These are phyloP conservation scores for Dipus sagitta DNA, from an alignment of 2,797 vertebrate species.

Conservation along the genomic window DNA sequence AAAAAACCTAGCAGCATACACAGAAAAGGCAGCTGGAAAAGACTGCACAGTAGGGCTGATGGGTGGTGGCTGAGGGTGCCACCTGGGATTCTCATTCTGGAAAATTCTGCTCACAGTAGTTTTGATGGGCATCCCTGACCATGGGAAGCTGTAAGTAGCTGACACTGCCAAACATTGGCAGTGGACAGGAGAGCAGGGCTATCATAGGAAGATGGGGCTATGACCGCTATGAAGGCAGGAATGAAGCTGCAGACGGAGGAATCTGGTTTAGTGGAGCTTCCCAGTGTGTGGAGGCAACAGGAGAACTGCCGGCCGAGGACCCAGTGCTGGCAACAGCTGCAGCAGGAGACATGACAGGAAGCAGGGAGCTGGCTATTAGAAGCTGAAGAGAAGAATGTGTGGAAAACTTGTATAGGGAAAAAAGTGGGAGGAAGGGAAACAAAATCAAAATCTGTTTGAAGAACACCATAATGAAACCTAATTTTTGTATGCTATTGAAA, in stretches of 20 bases:
- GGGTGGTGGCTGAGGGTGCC: neutral
- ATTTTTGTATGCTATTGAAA: too few species aligned
- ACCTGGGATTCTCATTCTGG: neutral
- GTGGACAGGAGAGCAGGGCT: neutral
- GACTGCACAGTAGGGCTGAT: neutral
- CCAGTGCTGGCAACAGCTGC: accelerated
- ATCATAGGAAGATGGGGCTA: accelerated
- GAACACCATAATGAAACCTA: too few species aligned
- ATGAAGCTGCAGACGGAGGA: neutral
- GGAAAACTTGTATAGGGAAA: too few species aligned
- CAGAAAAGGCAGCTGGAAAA: neutral
- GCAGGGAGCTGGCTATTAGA: neutral
- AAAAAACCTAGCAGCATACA: neutral
- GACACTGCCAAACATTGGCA: too few species aligned
- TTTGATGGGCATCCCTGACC: neutral
- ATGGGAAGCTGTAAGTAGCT: neutral
- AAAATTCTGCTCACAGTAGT: neutral
- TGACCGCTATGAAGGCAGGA: neutral
- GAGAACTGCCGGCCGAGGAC: neutral
- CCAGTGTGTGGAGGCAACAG: neutral
- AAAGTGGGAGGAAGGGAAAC: too few species aligned
- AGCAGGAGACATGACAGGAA: neutral
- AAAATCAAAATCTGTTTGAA: too few species aligned
- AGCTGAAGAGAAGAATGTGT: too few species aligned
- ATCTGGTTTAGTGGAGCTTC: neutral